These are phyloP conservation scores for Platygyra sinensis DNA, from an alignment of 64 coral and sea anemone species.

Conservation along the genomic window DNA sequence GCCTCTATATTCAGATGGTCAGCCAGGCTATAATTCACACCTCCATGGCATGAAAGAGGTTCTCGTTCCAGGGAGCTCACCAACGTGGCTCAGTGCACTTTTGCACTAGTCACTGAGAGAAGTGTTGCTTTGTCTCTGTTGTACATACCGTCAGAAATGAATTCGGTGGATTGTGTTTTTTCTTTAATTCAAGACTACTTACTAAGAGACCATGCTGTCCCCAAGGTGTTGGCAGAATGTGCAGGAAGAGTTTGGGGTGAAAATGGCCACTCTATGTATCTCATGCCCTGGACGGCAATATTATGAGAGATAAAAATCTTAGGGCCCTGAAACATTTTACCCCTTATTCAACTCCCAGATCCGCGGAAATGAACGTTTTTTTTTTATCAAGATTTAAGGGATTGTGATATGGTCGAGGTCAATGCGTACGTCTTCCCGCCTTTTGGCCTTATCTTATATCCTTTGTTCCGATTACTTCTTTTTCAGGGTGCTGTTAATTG, in stretches of 20 bases:
- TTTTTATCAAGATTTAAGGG: slow-evolving; percentile 6
- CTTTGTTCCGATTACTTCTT: slow-evolving; percentile 10
- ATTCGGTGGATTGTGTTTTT: slow-evolving; percentile 21
- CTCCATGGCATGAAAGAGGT: neutral
- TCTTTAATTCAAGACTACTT: neutral
- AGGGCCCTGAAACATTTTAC: slow-evolving; percentile 40
- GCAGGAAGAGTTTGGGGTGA: slow-evolving; percentile 25
- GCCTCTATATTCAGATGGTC: slow-evolving; percentile 2
- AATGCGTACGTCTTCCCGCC: slow-evolving; percentile 53
- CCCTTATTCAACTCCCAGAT: slow-evolving; percentile 6
- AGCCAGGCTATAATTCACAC: slow-evolving; percentile 19
- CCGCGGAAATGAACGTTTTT: slow-evolving; percentile 33
- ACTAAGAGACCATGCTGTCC: slow-evolving; percentile 7
- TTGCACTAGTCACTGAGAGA: neutral
- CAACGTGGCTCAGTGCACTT: neutral
- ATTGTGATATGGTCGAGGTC: neutral
- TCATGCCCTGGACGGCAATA: slow-evolving; percentile 24
- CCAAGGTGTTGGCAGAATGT: neutral
- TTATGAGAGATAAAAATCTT: neutral
- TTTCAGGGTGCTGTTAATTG: neutral
- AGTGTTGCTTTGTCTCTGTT: neutral
- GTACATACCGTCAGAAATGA: neutral
- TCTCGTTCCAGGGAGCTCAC: neutral
- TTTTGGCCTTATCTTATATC: neutral
- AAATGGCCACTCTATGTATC: slow-evolving; percentile 16